phyloP scores from a whole-genome alignment of 2,888 invertebrate species.

The Dynastes maya region DNA sequence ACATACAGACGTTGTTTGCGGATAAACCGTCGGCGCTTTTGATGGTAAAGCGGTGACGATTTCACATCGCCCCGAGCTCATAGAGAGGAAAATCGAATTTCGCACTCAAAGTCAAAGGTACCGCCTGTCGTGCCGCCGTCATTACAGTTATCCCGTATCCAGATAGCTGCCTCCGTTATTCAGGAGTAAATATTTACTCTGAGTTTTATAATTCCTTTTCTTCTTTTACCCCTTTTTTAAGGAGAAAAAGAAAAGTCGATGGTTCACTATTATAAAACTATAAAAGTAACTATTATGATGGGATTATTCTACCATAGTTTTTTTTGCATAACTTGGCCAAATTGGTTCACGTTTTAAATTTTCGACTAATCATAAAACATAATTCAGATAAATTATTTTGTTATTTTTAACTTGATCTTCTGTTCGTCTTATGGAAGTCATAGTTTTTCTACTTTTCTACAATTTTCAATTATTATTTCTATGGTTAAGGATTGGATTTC shows the following conservation, averaged over 20 bases:
- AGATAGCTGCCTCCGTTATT: constrained; percentile 38
- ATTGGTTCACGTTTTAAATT: too few relatives aligned
- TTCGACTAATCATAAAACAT: too few relatives aligned
- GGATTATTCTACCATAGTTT: too few relatives aligned
- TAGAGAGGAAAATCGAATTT: constrained; percentile 47
- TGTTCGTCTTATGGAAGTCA: too few relatives aligned
- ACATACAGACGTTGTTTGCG: constrained; percentile 42
- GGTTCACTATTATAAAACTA: neutral
- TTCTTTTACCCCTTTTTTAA: constrained; percentile 22
- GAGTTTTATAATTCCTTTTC: constrained; percentile 30
- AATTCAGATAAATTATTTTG: too few relatives aligned
- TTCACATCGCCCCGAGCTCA: constrained; percentile 43
- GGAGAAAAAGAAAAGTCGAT: neutral
- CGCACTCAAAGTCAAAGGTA: constrained; percentile 47
- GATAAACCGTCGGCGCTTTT: constrained; percentile 45
- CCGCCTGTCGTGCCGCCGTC: constrained; percentile 37
- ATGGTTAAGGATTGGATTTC: too few relatives aligned
- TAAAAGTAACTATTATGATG: neutral
- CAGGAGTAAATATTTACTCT: constrained; percentile 44
- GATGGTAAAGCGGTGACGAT: constrained; percentile 47
- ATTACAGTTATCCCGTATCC: constrained; percentile 44
- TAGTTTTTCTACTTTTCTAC: too few relatives aligned
- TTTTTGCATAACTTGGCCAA: too few relatives aligned
- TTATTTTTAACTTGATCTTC: too few relatives aligned
- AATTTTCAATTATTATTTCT: too few relatives aligned